Percentiles rank a stretch among this genome's conserved stretches.
Evolutionary conservation across 2,113 vertebrate genomes (phyloP).

Genomic region (Microtus oregoni): DNA sequence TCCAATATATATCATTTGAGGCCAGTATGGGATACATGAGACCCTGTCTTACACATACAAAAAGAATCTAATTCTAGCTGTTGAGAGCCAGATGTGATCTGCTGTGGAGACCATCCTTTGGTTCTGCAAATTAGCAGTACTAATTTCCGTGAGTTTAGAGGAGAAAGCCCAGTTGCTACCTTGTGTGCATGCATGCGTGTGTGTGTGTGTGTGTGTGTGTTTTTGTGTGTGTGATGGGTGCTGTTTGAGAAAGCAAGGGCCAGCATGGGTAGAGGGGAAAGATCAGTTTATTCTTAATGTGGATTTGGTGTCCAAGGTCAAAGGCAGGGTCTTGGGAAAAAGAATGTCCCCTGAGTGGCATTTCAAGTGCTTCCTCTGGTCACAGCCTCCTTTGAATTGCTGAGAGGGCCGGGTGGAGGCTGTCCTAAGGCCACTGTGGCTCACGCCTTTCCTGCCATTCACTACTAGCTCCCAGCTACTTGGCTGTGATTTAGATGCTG

Average conservation of each 20-base stretch:
- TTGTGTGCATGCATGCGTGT: not conserved
- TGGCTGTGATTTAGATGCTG: not conserved
- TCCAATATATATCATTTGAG: not conserved
- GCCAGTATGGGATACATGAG: not conserved
- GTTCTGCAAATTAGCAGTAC: not conserved
- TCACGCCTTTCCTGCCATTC: conserved; percentile 75
- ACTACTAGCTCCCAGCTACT: not conserved
- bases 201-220: not conserved
- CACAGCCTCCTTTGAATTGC: conserved; percentile 55
- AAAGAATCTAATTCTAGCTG: not conserved
- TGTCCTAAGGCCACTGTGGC: not conserved
- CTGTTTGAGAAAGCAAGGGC: not conserved
- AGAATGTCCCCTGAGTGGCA: conserved; percentile 18
- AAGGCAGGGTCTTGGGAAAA: conserved; percentile 35
- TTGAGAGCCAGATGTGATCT: not conserved
- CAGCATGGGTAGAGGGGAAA: not conserved
- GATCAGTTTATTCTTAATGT: not conserved
- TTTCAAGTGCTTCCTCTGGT: conserved; percentile 68
- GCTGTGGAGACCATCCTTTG: not conserved
- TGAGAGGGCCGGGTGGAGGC: not conserved
- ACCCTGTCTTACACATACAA: not conserved
- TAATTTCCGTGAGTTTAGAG: conserved; percentile 3
- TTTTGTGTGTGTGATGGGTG: not conserved
- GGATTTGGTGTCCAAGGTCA: conserved; percentile 36
- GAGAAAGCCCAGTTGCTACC: not conserved